Evolutionary conservation across 1,140 invertebrate species (phyloP).

Genomic region (Neodiprion lecontei): DNA sequence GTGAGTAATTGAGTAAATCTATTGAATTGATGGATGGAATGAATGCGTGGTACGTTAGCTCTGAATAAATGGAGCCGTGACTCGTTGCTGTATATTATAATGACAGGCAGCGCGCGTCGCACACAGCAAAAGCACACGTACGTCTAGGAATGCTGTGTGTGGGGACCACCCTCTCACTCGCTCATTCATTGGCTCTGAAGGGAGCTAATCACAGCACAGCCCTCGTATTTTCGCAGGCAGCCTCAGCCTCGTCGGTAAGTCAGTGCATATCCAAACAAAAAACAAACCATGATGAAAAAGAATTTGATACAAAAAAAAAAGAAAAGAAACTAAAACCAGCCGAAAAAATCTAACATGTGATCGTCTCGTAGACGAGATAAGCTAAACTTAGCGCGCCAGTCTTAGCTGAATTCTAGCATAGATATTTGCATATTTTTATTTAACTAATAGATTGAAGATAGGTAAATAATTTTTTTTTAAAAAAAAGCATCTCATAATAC

Average conservation of each 20-base stretch:
- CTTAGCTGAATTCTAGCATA: neutral
- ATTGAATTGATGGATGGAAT: neutral
- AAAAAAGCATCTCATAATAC: neutral
- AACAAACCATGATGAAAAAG: conserved; percentile 43
- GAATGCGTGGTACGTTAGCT: conserved; percentile 50
- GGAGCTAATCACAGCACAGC: conserved; percentile 56
- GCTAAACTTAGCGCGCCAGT: conserved; percentile 28
- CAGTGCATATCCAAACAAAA: conserved; percentile 49
- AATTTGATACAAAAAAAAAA: conserved; percentile 31
- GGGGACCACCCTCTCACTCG: conserved; percentile 51
- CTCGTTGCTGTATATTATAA: conserved; percentile 58
- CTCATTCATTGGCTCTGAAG: conserved; percentile 56
- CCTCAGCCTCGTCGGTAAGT: conserved; percentile 55
- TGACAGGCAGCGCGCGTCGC: conserved; percentile 56
- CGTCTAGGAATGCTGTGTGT: conserved; percentile 56
- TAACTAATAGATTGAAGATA: neutral
- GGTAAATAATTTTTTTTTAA: too few species aligned
- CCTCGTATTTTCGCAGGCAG: conserved; percentile 53
- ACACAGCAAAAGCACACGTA: conserved; percentile 52
- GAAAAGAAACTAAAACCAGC: conserved; percentile 31
- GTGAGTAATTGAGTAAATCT: neutral
- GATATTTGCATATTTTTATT: neutral
- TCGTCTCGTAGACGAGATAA: conserved; percentile 35
- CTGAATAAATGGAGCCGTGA: conserved; percentile 54
- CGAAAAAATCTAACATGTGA: conserved; percentile 40